Conservation (phyloP, 2,113 vertebrate genomes). For the Centropus unirufus region DNA sequence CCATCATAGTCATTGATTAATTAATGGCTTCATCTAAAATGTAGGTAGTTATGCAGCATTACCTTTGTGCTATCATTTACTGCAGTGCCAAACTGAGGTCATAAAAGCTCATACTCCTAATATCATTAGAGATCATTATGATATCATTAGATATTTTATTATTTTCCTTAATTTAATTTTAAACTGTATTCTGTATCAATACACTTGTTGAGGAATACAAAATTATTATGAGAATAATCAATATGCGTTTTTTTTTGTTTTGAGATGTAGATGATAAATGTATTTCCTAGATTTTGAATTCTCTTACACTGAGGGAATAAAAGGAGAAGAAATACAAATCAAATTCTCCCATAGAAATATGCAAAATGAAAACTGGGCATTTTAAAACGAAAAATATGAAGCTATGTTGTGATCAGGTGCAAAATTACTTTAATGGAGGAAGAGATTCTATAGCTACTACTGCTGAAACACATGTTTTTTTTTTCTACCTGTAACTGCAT, state of each 20-base stretch:
- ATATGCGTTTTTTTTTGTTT: neutral
- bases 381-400: neutral
- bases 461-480: neutral
- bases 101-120: neutral
- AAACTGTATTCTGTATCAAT: neutral
- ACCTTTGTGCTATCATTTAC: neutral
- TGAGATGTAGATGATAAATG: neutral
- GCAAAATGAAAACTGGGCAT: neutral
- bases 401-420: neutral
- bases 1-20: neutral
- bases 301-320: neutral
- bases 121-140: too few species aligned
- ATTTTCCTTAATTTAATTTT: neutral
- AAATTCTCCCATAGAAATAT: neutral
- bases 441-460: neutral
- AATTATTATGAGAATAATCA: neutral
- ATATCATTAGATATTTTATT: neutral
- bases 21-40: neutral
- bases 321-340: neutral
- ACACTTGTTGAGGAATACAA: neutral
- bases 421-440: neutral
- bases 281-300: neutral
- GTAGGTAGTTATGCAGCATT: neutral
- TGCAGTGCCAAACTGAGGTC: neutral
- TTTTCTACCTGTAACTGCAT: neutral